Evolutionary conservation across 2,888 invertebrate species (phyloP).

Genomic region (Drosophila meridionalis): DNA sequence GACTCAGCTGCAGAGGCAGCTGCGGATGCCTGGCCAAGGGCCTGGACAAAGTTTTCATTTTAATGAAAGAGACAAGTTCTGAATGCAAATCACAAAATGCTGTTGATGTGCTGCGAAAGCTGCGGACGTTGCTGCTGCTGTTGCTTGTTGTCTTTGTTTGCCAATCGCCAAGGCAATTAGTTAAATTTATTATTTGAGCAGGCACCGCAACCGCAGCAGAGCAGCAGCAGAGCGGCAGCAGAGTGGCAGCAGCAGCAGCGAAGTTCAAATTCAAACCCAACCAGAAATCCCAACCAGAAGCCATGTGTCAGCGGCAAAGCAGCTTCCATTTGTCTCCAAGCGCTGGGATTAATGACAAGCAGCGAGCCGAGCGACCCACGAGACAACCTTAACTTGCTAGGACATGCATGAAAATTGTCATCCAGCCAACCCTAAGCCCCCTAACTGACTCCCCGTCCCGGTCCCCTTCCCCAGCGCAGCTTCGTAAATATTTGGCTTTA

Average conservation of each 20-base stretch:
- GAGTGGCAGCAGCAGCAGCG: background rate
- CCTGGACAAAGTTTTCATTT: slow-evolving; percentile 31
- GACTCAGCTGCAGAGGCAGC: background rate
- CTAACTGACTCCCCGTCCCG: no score
- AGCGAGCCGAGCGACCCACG: slow-evolving; percentile 48
- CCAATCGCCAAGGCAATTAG: slow-evolving; percentile 76
- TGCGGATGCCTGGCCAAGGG: slow-evolving; percentile 5
- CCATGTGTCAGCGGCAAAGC: slow-evolving; percentile 63
- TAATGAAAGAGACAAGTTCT: slow-evolving; percentile 27
- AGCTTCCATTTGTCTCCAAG: slow-evolving; percentile 74
- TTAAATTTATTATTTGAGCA: slow-evolving; percentile 79
- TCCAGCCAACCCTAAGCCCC: slow-evolving; percentile 5
- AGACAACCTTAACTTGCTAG: slow-evolving; percentile 34
- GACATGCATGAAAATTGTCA: slow-evolving; percentile 53
- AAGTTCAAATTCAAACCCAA: slow-evolving; percentile 27
- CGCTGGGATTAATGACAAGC: slow-evolving; percentile 76
- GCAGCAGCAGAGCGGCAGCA: slow-evolving; percentile 17
- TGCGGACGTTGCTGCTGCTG: slow-evolving; percentile 17
- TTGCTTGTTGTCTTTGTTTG: slow-evolving; percentile 43
- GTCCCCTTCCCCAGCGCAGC: background rate
- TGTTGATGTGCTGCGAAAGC: slow-evolving; percentile 4
- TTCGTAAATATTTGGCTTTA: slow-evolving; percentile 60
- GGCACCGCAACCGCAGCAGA: slow-evolving; percentile 63
- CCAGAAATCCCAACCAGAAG: slow-evolving; percentile 32
- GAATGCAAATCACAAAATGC: slow-evolving; percentile 43